Evolutionary conservation across 2,113 vertebrate genomes (phyloP).

Genomic region (Corvus cornix): DNA sequence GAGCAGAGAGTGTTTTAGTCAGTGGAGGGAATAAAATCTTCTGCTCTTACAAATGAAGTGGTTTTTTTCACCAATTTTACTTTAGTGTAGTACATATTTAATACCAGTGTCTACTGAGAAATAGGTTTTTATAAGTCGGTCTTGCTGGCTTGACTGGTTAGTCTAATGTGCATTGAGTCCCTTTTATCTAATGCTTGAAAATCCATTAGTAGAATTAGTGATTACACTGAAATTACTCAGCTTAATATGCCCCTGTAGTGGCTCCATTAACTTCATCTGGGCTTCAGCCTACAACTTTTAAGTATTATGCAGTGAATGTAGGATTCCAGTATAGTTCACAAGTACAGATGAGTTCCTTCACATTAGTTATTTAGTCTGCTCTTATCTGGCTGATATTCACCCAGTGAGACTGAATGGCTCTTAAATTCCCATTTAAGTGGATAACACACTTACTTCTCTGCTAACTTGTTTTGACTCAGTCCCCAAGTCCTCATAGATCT

Average conservation of each 20-base stretch:
- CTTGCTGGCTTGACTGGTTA: background rate
- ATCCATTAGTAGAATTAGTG: background rate
- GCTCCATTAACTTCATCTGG: background rate
- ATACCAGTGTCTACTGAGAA: background rate
- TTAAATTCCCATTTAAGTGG: background rate
- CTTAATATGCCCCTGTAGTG: background rate
- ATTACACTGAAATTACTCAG: background rate
- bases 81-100: background rate
- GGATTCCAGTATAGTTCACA: background rate
- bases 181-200: background rate
- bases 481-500: background rate
- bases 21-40: background rate
- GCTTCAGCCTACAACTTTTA: background rate
- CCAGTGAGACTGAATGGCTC: background rate
- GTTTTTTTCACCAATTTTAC: background rate
- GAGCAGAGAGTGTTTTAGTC: background rate
- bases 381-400: background rate
- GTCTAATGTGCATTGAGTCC: background rate
- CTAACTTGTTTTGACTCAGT: background rate
- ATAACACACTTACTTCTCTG: background rate
- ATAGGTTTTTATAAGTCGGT: background rate
- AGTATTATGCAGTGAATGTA: background rate
- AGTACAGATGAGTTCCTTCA: background rate
- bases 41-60: background rate
- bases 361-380: background rate